Evolutionary conservation across 2,888 invertebrate species (phyloP), one percentile per base, ranked within the genome.

Genomic region (Patella pellucida): DNA sequence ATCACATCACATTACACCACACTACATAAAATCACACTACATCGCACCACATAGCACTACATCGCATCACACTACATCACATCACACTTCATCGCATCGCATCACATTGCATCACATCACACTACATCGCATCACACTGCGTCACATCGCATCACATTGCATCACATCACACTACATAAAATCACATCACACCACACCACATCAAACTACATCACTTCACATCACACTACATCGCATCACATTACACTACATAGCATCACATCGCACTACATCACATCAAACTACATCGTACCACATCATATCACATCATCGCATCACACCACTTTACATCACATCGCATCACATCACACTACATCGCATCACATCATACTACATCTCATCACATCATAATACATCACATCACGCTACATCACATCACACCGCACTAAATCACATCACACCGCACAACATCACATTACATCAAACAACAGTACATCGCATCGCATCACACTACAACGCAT

Each of bases 281-380:
- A n/a, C n/a, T n/a, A n/a, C n/a, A n/a, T n/a, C n/a, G n/a, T n/a
- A n/a, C n/a, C n/a, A n/a, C n/a, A n/a, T n/a, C n/a, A n/a, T n/a
- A n/a, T n/a, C n/a, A n/a, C n/a, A n/a, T n/a, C n/a, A n/a, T n/a
- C n/a, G n/a, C n/a, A n/a, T n/a, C n/a, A n/a, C n/a, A n/a, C n/a
- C n/a, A n/a, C n/a, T n/a, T n/a, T n/a, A n/a, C n/a, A n/a, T n/a
- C n/a, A n/a, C 54, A 72, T 72, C 72, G 56, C 52, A 71, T 14
- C n/a, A 71, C 50, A 71, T 51, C 71, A n/a, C 71, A 71, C 15
- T 9, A 71, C 71, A 51, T 71, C 4, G 41, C 71, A 71, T 16
- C 23, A 50, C 71, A 50, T 41, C 12, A 71, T 50, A 41, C 23
- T 51, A 31, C 23, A 41, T 41, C 11, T 7, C 71, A 71, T 41